phyloP scores from a whole-genome alignment of 2,888 invertebrate species.

The Tromatobia lineatoria region DNA sequence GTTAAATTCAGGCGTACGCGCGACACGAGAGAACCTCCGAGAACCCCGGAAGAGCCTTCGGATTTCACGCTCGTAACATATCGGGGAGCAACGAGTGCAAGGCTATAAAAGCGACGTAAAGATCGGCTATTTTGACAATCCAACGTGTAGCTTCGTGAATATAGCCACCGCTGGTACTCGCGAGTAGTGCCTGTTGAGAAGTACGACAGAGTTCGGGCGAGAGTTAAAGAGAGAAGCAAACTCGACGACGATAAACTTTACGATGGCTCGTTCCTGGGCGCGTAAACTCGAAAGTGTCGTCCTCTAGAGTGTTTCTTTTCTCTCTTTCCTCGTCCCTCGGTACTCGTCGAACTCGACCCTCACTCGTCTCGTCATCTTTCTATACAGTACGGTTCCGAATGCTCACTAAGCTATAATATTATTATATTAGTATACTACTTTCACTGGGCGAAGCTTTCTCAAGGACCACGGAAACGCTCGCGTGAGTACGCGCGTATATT shows the following conservation, averaged over 20 bases:
- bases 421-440: slow-evolving; percentile 37
- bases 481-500: slow-evolving; percentile 41
- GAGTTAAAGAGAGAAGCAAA: slow-evolving; percentile 67
- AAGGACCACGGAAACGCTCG: slow-evolving; percentile 27
- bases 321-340: slow-evolving; percentile 41
- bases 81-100: slow-evolving; percentile 74
- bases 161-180: slow-evolving; percentile 37
- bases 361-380: slow-evolving; percentile 34
- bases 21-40: slow-evolving; percentile 39
- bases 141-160: slow-evolving; percentile 64
- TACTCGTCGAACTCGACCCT: slow-evolving; percentile 42
- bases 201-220: slow-evolving; percentile 44
- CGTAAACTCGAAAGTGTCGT: slow-evolving; percentile 72
- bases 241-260: slow-evolving; percentile 82
- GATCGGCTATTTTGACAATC: slow-evolving; percentile 85
- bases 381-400: neutral
- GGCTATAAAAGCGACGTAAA: slow-evolving; percentile 83
- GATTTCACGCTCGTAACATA: slow-evolving; percentile 80
- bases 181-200: slow-evolving; percentile 48
- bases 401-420: slow-evolving; percentile 8
- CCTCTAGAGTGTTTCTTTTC: slow-evolving; percentile 65
- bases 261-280: slow-evolving; percentile 74
- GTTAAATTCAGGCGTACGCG: slow-evolving; percentile 37
- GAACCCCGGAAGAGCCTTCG: slow-evolving; percentile 77
- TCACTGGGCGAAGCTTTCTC: slow-evolving; percentile 34